Conservation (phyloP, 2,797 vertebrate species). For the Sparus aurata region DNA sequence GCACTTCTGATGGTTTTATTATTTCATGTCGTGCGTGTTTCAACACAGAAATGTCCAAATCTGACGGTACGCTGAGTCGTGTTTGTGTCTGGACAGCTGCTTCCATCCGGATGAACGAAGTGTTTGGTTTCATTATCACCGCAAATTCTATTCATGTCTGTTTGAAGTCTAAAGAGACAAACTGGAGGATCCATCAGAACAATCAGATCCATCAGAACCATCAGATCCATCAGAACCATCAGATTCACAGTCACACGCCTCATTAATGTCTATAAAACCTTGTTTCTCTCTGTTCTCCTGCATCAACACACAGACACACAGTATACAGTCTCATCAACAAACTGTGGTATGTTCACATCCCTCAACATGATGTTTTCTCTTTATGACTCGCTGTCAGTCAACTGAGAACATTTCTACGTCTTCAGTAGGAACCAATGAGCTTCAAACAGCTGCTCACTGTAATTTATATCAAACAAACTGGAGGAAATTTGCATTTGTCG, state of each 20-base stretch:
- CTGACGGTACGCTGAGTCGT: background rate
- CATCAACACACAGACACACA: background rate
- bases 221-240: background rate
- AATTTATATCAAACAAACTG: too few species aligned
- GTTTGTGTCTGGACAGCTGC: background rate
- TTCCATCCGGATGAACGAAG: slow-evolving; percentile 2
- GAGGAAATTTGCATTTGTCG: too few species aligned
- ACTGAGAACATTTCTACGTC: too few species aligned
- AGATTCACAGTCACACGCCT: background rate
- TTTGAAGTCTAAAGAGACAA: background rate
- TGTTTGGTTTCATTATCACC: background rate
- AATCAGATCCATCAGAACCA: too few species aligned
- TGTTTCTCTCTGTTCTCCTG: too few species aligned
- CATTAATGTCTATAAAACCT: background rate
- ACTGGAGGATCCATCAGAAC: slow-evolving; percentile 3
- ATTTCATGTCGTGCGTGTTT: background rate
- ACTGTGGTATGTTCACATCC: background rate
- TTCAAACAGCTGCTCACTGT: too few species aligned
- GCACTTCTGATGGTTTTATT: background rate
- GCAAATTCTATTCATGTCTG: background rate
- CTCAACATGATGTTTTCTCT: background rate
- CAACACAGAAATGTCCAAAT: background rate
- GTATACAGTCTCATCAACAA: background rate
- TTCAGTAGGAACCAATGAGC: too few species aligned
- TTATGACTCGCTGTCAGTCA: too few species aligned